phyloP scores from a whole-genome alignment of 2,888 invertebrate genomes.

The Epinotia demarniana region DNA sequence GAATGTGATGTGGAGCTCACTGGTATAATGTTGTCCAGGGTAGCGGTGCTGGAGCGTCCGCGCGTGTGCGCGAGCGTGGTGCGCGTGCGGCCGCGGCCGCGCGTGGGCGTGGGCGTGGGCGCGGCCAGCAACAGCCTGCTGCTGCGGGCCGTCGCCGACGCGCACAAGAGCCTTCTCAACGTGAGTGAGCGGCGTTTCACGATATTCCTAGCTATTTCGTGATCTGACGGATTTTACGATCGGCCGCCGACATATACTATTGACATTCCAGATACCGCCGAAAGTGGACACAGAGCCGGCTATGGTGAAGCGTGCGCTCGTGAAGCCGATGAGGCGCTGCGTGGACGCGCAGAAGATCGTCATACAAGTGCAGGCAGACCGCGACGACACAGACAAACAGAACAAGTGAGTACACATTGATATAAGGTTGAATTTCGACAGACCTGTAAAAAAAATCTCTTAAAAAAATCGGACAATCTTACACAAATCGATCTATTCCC shows the following conservation, averaged over 20 bases:
- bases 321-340: slow-evolving; percentile 73
- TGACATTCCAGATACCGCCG: slow-evolving; percentile 72
- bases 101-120: slow-evolving; percentile 59
- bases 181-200: no score
- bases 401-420: slow-evolving; percentile 8
- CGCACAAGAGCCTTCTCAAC: slow-evolving; percentile 89
- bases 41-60: slow-evolving; percentile 57
- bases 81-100: slow-evolving; percentile 74
- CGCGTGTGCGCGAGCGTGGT: slow-evolving; percentile 72
- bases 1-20: no score
- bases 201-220: no score
- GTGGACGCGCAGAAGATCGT: slow-evolving; percentile 74
- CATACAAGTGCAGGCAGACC: slow-evolving; percentile 68
- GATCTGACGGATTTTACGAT: no score
- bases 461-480: no score
- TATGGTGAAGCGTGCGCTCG: slow-evolving; percentile 73
- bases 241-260: no score
- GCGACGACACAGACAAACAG: slow-evolving; percentile 64
- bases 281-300: slow-evolving; percentile 69
- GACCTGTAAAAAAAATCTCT: no score
- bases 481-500: no score
- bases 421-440: no score
- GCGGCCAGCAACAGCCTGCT: no score
- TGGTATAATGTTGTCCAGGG: slow-evolving; percentile 53
- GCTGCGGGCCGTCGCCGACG: slow-evolving; percentile 86